Conservation (phyloP, 1,140 invertebrate genomes). For the Bombus balteatus region DNA sequence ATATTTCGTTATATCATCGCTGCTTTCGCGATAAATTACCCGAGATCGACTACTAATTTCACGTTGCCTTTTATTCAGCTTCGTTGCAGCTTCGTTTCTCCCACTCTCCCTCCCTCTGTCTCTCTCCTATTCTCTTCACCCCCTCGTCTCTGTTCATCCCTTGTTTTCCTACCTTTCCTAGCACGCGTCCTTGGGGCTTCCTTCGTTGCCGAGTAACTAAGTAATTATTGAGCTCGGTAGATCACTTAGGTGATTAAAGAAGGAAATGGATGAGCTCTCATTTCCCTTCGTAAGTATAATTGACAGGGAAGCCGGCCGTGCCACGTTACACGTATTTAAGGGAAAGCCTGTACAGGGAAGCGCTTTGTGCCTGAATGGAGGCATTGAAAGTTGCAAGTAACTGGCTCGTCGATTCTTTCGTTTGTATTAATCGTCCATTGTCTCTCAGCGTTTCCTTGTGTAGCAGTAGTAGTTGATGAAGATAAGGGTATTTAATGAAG, state of each 20-base stretch:
- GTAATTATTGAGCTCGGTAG: conserved; percentile 43
- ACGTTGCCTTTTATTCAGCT: neutral
- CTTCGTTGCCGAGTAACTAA: neutral
- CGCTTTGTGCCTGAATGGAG: neutral
- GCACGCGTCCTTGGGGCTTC: neutral
- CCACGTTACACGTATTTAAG: neutral
- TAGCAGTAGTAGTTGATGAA: neutral
- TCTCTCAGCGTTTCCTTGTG: neutral
- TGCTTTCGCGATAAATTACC: conserved; percentile 9
- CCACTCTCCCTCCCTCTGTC: neutral
- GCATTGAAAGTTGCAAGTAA: neutral
- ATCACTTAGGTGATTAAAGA: conserved; percentile 62
- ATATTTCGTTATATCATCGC: neutral
- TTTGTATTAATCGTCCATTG: neutral
- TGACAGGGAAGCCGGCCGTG: conserved; percentile 1
- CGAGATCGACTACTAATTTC: conserved; percentile 29
- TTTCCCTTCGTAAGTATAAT: conserved; percentile 3
- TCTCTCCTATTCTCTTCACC: neutral
- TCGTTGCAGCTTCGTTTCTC: neutral
- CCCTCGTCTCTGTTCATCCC: neutral
- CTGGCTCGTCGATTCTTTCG: neutral
- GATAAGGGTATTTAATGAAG: neutral
- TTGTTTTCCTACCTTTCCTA: neutral
- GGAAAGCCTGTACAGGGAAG: neutral
- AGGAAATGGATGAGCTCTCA: conserved; percentile 39